Evolutionary conservation across 1,140 invertebrate genomes (phyloP).

Genomic region (Drosophila pruinosa): DNA sequence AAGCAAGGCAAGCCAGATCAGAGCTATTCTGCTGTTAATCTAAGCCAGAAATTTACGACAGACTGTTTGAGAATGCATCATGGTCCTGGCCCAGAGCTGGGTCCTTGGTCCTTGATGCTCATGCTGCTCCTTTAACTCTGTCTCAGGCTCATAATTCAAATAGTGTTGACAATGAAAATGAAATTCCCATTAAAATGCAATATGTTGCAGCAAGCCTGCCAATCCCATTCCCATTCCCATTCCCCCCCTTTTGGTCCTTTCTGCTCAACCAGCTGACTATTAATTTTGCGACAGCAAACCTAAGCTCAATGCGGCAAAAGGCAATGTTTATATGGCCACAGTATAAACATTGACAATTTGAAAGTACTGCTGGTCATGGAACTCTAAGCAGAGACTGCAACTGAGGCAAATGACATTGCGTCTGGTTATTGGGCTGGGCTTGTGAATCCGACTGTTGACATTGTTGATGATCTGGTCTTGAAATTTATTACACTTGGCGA

Average conservation of each 20-base stretch:
- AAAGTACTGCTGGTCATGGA: constrained; percentile 10
- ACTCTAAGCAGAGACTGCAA: background rate
- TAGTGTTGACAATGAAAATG: constrained; percentile 79
- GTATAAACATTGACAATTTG: constrained; percentile 61
- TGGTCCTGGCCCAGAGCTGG: background rate
- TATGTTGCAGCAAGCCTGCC: constrained; percentile 61
- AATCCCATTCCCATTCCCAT: background rate
- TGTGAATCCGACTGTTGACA: constrained; percentile 18
- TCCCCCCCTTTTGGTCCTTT: background rate
- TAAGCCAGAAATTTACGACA: constrained; percentile 66
- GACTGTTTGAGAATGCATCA: constrained; percentile 10
- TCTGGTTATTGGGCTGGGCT: background rate
- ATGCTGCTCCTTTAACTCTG: background rate
- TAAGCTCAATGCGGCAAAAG: constrained; percentile 17
- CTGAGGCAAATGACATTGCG: constrained; percentile 11
- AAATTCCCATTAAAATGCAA: constrained; percentile 81
- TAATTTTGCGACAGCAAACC: constrained; percentile 23
- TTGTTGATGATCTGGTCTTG: constrained; percentile 14
- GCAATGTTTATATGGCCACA: constrained; percentile 41
- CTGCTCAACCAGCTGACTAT: constrained; percentile 10
- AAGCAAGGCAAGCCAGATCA: no score
- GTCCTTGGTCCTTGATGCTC: background rate
- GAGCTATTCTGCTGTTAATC: constrained; percentile 53
- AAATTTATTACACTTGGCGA: constrained; percentile 18
- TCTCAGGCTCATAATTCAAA: constrained; percentile 66